Conservation (phyloP, 2,113 vertebrate species). For the Trochalopteron elliotii region DNA sequence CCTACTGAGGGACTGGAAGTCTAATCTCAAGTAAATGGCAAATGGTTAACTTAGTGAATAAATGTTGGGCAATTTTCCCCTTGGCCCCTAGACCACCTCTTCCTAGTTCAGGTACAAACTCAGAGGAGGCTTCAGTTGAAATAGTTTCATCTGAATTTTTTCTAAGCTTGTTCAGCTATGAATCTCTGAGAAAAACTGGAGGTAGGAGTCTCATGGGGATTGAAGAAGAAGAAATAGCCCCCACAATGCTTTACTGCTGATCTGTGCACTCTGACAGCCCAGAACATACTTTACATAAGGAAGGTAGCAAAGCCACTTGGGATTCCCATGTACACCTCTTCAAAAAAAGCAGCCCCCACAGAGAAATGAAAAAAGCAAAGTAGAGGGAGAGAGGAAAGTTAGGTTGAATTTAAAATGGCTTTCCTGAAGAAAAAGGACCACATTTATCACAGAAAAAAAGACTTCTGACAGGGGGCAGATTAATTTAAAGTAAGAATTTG, state of each 20-base stretch:
- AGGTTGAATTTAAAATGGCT: not conserved
- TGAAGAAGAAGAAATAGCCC: conserved; percentile 14
- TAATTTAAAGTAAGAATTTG: not conserved
- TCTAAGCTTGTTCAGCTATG: not conserved
- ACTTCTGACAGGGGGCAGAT: not conserved
- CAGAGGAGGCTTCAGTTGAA: not conserved
- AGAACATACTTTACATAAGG: not conserved
- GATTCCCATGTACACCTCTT: not conserved
- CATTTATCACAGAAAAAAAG: not conserved
- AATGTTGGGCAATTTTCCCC: not conserved
- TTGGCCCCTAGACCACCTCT: not conserved
- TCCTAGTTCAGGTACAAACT: not conserved
- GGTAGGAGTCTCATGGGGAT: not conserved
- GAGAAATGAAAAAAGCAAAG: not conserved
- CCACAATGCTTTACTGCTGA: not conserved
- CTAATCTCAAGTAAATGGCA: not conserved
- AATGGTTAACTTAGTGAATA: not conserved
- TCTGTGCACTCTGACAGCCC: not conserved
- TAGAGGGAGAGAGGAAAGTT: not conserved
- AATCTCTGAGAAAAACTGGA: conserved; percentile 1
- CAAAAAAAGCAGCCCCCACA: not conserved
- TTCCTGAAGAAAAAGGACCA: not conserved
- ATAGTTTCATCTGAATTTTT: not conserved
- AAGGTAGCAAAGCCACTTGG: not conserved
- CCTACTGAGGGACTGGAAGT: not conserved